A percentile compares a stretch with the other conserved stretches of the same genome.
phyloP scores from a whole-genome alignment of 2,113 vertebrate species.

The Motacilla alba region DNA sequence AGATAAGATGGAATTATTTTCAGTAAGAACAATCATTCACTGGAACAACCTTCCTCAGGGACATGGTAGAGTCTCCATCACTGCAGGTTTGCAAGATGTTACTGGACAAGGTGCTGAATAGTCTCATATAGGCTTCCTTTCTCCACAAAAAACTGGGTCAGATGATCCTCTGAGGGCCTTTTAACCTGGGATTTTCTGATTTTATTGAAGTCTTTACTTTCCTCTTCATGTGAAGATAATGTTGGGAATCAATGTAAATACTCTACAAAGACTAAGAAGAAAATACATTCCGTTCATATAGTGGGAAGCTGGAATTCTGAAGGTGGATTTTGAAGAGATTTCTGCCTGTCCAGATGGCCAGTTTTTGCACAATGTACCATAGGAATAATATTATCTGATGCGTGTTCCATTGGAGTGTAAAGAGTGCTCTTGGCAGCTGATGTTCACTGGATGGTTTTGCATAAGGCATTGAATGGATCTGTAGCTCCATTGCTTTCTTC shows the following conservation, averaged over 20 bases:
- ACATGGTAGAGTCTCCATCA: accelerated
- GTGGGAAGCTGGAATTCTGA: background rate
- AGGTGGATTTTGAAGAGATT: background rate
- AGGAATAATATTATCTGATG: background rate
- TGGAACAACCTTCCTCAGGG: background rate
- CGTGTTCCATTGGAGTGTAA: background rate
- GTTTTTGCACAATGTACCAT: background rate
- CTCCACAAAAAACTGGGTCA: background rate
- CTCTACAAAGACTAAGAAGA: background rate
- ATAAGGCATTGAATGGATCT: background rate
- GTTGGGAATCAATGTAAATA: background rate
- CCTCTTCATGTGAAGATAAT: background rate
- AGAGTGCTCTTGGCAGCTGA: background rate
- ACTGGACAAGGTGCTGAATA: background rate
- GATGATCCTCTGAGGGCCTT: background rate
- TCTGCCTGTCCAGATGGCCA: background rate
- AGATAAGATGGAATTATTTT: background rate
- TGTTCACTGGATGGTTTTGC: background rate
- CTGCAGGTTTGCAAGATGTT: background rate
- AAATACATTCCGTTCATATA: background rate
- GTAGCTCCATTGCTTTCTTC: background rate
- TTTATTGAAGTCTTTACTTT: background rate
- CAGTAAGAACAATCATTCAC: background rate
- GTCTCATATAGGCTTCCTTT: background rate
- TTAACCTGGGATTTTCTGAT: background rate